phyloP scores from a whole-genome alignment of 2,113 vertebrate genomes.

The Sinocyclocheilus maitianheensis region DNA sequence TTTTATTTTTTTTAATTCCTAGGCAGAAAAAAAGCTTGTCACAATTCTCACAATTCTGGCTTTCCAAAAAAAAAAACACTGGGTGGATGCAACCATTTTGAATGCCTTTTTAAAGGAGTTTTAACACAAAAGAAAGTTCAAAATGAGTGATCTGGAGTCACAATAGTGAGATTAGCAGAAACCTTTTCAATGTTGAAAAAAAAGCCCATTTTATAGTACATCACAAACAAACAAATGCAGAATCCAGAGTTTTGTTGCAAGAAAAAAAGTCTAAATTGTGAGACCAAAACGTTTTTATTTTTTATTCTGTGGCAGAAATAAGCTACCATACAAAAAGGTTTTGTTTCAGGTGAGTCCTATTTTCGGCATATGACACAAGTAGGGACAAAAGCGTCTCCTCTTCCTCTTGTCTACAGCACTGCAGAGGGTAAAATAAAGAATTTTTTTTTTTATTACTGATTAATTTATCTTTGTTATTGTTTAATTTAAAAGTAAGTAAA shows the following conservation, averaged over 20 bases:
- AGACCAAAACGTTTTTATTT: background rate
- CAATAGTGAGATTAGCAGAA: background rate
- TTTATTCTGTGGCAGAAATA: background rate
- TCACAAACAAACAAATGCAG: background rate
- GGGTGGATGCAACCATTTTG: background rate
- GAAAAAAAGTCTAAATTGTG: too few species aligned
- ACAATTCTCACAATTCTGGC: too few species aligned
- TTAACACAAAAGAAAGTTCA: background rate
- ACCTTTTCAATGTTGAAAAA: background rate
- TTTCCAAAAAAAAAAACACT: too few species aligned
- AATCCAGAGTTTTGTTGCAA: background rate
- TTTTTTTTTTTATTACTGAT: too few species aligned
- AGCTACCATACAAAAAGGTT: background rate
- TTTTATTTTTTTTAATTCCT: too few species aligned
- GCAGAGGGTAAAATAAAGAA: background rate
- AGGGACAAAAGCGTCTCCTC: background rate
- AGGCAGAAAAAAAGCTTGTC: too few species aligned
- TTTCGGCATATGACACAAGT: background rate
- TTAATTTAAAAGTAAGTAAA: too few species aligned
- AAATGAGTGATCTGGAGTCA: background rate
- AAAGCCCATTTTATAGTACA: background rate
- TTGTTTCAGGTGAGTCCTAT: constrained; percentile 25
- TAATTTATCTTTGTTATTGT: too few species aligned
- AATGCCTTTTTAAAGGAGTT: background rate
- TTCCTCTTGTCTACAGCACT: background rate